Percentiles rank a stretch among this genome's conserved stretches.
Evolutionary conservation across 1,140 invertebrate genomes (phyloP).

Genomic region (Drosophila murphyi): DNA sequence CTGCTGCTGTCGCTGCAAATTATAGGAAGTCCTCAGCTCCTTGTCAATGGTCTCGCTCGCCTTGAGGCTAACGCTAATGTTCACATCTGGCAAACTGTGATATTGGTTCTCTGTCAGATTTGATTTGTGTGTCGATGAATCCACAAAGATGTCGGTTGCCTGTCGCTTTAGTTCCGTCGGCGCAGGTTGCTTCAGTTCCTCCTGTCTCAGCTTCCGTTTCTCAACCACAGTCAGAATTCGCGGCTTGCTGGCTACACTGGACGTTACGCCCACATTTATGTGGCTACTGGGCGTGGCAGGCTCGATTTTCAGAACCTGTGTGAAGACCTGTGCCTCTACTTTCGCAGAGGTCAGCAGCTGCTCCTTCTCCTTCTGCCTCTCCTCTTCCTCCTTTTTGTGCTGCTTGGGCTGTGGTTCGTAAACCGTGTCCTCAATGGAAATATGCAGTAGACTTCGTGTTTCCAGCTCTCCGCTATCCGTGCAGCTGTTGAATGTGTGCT

Average conservation of each 20-base stretch:
- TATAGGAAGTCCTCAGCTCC: slow-evolving; percentile 86
- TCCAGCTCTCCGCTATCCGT: slow-evolving; percentile 60
- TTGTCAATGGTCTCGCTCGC: slow-evolving; percentile 89
- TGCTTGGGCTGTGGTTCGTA: slow-evolving; percentile 70
- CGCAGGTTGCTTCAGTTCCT: slow-evolving; percentile 29
- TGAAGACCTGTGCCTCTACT: slow-evolving; percentile 58
- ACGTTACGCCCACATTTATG: slow-evolving; percentile 43
- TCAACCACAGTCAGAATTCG: slow-evolving; percentile 74
- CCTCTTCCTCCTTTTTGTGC: slow-evolving; percentile 39
- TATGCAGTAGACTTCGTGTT: slow-evolving; percentile 64
- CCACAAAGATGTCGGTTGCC: slow-evolving; percentile 53
- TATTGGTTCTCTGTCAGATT: slow-evolving; percentile 87
- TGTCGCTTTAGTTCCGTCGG: slow-evolving; percentile 54
- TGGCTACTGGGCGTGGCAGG: slow-evolving; percentile 27
- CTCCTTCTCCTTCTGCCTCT: slow-evolving; percentile 20
- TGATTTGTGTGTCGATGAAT: slow-evolving; percentile 48
- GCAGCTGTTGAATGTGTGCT: slow-evolving; percentile 56
- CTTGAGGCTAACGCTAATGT: slow-evolving; percentile 87
- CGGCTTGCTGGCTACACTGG: slow-evolving; percentile 69
- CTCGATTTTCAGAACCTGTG: slow-evolving; percentile 71
- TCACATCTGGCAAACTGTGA: slow-evolving; percentile 88
- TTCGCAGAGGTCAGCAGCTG: slow-evolving; percentile 27
- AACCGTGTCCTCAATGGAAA: slow-evolving; percentile 76
- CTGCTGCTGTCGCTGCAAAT: slow-evolving; percentile 74
- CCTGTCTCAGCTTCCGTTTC: slow-evolving; percentile 64